Evolutionary conservation across 1,140 invertebrate genomes (phyloP).

Genomic region (Drosophila littoralis): DNA sequence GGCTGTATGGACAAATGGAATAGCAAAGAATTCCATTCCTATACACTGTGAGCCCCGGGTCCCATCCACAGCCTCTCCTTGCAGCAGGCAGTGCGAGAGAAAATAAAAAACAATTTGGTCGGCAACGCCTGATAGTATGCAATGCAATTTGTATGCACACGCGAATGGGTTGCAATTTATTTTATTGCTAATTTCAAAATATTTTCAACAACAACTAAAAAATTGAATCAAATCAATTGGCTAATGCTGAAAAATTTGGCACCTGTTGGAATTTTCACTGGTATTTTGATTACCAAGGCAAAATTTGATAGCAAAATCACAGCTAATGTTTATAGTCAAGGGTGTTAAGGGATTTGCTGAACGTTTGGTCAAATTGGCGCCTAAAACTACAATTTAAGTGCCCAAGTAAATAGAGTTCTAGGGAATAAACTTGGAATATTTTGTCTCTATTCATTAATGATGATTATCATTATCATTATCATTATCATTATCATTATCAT

Average conservation of each 20-base stretch:
- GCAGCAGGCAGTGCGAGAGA: constrained; percentile 47
- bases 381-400: too few relatives aligned
- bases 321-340: too few relatives aligned
- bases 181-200: constrained; percentile 23
- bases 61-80: constrained; percentile 8
- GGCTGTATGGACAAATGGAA: constrained; percentile 38
- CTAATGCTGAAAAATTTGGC: constrained; percentile 6
- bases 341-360: too few relatives aligned
- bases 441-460: too few relatives aligned
- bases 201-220: constrained; percentile 7
- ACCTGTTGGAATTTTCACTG: constrained; percentile 16
- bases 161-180: constrained; percentile 56
- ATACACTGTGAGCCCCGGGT: constrained; percentile 9
- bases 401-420: too few relatives aligned
- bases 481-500: too few relatives aligned
- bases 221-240: constrained; percentile 26
- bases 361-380: too few relatives aligned
- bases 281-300: not conserved
- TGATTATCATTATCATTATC: too few relatives aligned
- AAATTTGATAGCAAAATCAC: too few relatives aligned
- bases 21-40: constrained; percentile 29
- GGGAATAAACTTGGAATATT: too few relatives aligned
- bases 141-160: constrained; percentile 58
- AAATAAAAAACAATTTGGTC: constrained; percentile 15
- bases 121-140: constrained; percentile 52